A percentile compares a stretch with the other conserved stretches of the same genome.
These are phyloP conservation scores for Scomberomorus guttatus DNA, from an alignment of 2,797 vertebrate species.

Conservation along the genomic window DNA sequence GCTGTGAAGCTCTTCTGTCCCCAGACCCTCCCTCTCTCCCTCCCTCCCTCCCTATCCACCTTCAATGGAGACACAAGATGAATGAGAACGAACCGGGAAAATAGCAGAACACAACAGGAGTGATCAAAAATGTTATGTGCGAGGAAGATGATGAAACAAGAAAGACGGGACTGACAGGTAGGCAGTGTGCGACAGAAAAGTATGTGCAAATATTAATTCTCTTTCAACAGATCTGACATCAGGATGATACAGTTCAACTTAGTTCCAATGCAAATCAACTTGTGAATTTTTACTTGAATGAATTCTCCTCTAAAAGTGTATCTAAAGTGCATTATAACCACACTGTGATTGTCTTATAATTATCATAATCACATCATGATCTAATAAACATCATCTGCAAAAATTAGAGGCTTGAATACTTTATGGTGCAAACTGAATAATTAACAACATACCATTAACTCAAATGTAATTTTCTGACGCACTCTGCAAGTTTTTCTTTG, in stretches of 20 bases:
- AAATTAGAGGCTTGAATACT: conserved; percentile 66
- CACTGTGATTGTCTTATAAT: conserved; percentile 48
- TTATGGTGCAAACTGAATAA: conserved; percentile 71
- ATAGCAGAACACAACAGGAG: conserved; percentile 51
- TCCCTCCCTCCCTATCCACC: conserved; percentile 39
- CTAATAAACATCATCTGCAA: conserved; percentile 76
- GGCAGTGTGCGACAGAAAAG: neutral
- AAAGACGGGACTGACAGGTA: conserved; percentile 33
- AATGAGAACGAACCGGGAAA: conserved; percentile 60
- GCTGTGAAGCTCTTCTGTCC: conserved; percentile 73
- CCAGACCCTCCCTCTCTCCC: conserved; percentile 6
- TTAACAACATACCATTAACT: conserved; percentile 68
- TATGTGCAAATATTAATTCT: conserved; percentile 3
- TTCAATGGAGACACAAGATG: conserved; percentile 63
- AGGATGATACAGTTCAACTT: neutral
- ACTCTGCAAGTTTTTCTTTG: conserved; percentile 28
- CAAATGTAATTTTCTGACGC: conserved; percentile 60
- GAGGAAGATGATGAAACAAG: conserved; percentile 35
- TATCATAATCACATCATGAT: conserved; percentile 70
- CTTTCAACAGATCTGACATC: neutral
- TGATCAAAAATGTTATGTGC: conserved; percentile 49
- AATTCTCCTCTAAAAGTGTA: conserved; percentile 39
- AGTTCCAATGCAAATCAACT: conserved; percentile 25
- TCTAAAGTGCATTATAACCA: conserved; percentile 52
- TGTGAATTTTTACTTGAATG: conserved; percentile 27